Conservation (phyloP, 2,113 vertebrate genomes). For the Oryzias curvinotus region DNA sequence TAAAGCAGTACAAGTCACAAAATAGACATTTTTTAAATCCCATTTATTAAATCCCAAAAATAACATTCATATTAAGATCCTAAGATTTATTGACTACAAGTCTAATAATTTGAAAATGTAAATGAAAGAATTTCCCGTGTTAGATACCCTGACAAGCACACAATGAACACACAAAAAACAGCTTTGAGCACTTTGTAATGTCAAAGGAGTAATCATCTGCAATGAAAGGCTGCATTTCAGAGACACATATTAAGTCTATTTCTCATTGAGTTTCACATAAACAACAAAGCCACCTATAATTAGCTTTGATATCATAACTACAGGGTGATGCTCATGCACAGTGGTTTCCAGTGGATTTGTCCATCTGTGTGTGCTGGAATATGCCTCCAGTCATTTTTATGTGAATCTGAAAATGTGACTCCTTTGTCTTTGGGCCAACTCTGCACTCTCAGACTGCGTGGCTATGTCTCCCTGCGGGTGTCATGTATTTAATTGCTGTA, state of each 20-base stretch:
- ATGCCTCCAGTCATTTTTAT: constrained; percentile 1
- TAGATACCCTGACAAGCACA: background rate
- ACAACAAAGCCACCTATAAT: constrained; percentile 18
- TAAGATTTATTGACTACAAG: background rate
- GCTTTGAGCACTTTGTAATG: constrained; percentile 2
- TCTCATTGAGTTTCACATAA: constrained; percentile 18
- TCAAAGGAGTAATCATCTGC: constrained; percentile 12
- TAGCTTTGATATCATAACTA: constrained; percentile 21
- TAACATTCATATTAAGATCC: background rate
- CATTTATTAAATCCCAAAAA: background rate
- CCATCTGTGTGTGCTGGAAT: background rate
- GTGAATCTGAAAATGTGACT: background rate
- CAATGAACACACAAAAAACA: background rate
- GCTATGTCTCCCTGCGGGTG: constrained; percentile 45
- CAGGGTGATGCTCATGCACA: background rate
- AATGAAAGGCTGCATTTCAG: constrained; percentile 31
- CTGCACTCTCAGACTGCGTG: constrained; percentile 8
- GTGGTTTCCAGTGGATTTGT: constrained; percentile 2
- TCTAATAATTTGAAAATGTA: too few species aligned
- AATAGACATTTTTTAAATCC: background rate
- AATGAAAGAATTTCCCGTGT: too few species aligned
- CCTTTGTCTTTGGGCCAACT: constrained; percentile 5
- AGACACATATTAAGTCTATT: constrained; percentile 16
- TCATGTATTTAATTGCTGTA: constrained; percentile 67
- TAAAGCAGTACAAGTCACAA: constrained; percentile 5